Percentiles rank a stretch among this genome's conserved stretches.
Evolutionary conservation across 2,888 invertebrate species (phyloP).

Genomic region (Netelia inedita): DNA sequence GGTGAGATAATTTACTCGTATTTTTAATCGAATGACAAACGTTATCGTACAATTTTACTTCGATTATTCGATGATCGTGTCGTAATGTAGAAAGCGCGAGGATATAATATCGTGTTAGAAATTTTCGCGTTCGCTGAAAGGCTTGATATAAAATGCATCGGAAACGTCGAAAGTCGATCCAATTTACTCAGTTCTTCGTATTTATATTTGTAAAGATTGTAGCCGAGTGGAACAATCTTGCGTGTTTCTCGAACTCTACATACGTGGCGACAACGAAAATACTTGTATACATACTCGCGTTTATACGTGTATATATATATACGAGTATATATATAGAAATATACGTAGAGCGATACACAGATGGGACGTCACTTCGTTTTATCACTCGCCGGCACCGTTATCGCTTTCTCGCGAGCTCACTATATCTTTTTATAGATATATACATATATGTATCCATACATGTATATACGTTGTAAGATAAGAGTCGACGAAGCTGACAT

Average conservation of each 20-base stretch:
- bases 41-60: neutral
- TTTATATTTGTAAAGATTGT: neutral
- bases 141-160: too few species aligned
- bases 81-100: too few species aligned
- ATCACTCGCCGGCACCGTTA: conserved; percentile 66
- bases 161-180: neutral
- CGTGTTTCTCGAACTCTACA: neutral
- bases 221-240: conserved; percentile 25
- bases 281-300: neutral
- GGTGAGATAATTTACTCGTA: too few species aligned
- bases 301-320: neutral
- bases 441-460: conserved; percentile 22
- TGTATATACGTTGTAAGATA: conserved; percentile 50
- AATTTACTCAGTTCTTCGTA: neutral
- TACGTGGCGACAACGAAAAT: conserved; percentile 26
- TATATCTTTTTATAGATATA: conserved; percentile 41
- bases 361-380: conserved; percentile 64
- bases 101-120: too few species aligned
- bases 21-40: neutral
- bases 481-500: conserved; percentile 67
- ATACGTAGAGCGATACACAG: conserved; percentile 36
- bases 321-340: neutral
- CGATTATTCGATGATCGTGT: too few species aligned
- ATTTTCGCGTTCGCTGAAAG: too few species aligned
- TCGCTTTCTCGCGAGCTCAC: conserved; percentile 54